A percentile compares a stretch with the other conserved stretches of the same genome.
Conservation (phyloP, 92 coral and sea anemone genomes). For the Phenganax marumi region DNA sequence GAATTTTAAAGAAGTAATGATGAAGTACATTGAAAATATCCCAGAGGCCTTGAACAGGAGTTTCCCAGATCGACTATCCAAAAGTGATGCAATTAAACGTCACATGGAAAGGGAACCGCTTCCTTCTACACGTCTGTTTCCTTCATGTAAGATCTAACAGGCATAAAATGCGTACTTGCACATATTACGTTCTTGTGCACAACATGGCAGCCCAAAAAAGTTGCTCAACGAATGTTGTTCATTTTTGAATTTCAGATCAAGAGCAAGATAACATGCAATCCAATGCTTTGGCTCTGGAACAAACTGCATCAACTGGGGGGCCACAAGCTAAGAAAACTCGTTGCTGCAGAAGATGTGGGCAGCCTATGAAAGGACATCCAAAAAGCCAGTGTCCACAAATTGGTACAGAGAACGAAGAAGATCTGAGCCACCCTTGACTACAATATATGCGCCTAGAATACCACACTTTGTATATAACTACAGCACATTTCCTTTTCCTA, state of each 20-base stretch:
- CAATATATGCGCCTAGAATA: not conserved
- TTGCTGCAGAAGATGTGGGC: constrained; percentile 11
- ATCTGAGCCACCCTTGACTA: not conserved
- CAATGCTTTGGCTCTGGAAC: not conserved
- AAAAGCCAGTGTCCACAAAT: not conserved
- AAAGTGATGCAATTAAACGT: too few relatives aligned
- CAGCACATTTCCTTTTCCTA: not conserved
- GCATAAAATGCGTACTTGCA: too few relatives aligned
- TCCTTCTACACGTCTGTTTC: too few relatives aligned
- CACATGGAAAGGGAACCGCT: too few relatives aligned
- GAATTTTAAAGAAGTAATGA: too few relatives aligned
- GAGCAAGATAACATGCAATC: not conserved
- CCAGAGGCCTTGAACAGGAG: too few relatives aligned
- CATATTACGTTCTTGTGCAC: too few relatives aligned
- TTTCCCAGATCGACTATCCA: too few relatives aligned
- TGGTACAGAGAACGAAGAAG: not conserved
- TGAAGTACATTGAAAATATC: too few relatives aligned
- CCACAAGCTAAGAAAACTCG: not conserved
- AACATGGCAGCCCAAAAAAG: constrained; percentile 32
- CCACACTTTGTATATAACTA: not conserved
- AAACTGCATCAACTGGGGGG: not conserved
- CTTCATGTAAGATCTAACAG: too few relatives aligned
- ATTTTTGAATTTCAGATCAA: constrained; percentile 41
- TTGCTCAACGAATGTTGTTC: constrained; percentile 52
- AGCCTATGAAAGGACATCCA: constrained; percentile 17